Percentiles rank a stretch among this genome's conserved stretches.
These are phyloP conservation scores for Cololabis saira DNA, from an alignment of 2,113 vertebrate species.

Conservation along the genomic window DNA sequence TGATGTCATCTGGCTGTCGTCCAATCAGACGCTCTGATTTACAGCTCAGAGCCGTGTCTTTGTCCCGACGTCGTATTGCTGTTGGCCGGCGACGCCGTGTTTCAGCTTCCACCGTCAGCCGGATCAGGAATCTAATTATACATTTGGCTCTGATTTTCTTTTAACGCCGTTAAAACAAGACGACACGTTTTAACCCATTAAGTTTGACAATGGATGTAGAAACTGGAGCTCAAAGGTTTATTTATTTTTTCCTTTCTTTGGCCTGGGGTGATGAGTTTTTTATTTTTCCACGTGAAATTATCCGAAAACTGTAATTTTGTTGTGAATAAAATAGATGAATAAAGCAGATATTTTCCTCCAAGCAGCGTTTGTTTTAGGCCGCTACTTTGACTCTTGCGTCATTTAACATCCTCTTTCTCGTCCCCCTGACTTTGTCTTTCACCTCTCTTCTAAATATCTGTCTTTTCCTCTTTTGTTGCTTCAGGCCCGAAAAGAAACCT, in stretches of 20 bases:
- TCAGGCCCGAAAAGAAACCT: constrained; percentile 27
- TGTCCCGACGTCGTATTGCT: background rate
- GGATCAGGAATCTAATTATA: too few species aligned
- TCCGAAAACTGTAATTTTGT: background rate
- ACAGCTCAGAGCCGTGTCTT: too few species aligned
- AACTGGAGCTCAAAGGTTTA: too few species aligned
- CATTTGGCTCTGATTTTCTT: background rate
- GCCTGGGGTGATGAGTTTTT: too few species aligned
- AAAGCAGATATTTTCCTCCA: background rate
- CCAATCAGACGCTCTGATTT: background rate
- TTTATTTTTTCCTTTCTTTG: too few species aligned
- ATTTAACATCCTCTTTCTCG: constrained; percentile 1
- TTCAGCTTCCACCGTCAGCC: too few species aligned
- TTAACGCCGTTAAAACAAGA: background rate
- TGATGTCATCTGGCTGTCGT: background rate
- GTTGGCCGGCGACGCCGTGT: background rate
- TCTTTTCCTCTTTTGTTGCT: background rate
- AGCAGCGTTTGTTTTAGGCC: constrained; percentile 4
- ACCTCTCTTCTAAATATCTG: background rate
- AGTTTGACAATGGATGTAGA: background rate
- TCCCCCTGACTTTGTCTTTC: constrained; percentile 6
- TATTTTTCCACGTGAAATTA: background rate
- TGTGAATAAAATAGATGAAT: background rate
- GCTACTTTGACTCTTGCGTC: background rate
- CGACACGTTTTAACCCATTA: background rate